These are phyloP conservation scores for Palythoa grandiflora DNA, from an alignment of 92 coral and sea anemone genomes.

Conservation along the genomic window DNA sequence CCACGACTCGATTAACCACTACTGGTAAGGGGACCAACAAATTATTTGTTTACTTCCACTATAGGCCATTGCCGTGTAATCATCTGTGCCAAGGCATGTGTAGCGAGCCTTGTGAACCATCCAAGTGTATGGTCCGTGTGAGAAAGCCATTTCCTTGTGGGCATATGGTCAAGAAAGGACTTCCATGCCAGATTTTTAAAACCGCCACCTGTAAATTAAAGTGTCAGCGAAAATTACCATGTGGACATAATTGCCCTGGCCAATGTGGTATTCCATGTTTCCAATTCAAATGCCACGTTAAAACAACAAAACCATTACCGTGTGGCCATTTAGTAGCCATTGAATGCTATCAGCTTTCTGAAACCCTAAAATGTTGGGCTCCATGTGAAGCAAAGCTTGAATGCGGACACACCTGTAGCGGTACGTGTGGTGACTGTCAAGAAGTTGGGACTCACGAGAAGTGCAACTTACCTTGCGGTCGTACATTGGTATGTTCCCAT, in stretches of 20 bases:
- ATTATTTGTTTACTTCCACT: neutral
- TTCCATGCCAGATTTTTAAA: constrained; percentile 47
- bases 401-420: constrained; percentile 74
- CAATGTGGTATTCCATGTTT: constrained; percentile 69
- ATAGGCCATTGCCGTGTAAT: constrained; percentile 58
- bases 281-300: constrained; percentile 54
- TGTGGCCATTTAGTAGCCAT: constrained; percentile 74
- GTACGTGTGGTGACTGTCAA: constrained; percentile 56
- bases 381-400: constrained; percentile 61
- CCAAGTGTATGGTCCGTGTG: constrained; percentile 43
- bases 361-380: constrained; percentile 44
- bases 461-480: constrained; percentile 69
- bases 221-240: constrained; percentile 2
- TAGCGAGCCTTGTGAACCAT: constrained; percentile 53
- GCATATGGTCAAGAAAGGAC: constrained; percentile 51
- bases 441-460: constrained; percentile 64
- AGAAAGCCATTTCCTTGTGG: constrained; percentile 54
- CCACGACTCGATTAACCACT: neutral
- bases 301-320: constrained; percentile 53
- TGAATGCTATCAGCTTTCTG: constrained; percentile 46
- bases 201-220: constrained; percentile 25
- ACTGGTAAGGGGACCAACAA: neutral
- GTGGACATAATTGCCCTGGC: constrained; percentile 29
- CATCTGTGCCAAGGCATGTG: constrained; percentile 57
- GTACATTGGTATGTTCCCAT: constrained; percentile 77